Conservation (phyloP, 1,140 invertebrate genomes). For the Danaus melanippus region DNA sequence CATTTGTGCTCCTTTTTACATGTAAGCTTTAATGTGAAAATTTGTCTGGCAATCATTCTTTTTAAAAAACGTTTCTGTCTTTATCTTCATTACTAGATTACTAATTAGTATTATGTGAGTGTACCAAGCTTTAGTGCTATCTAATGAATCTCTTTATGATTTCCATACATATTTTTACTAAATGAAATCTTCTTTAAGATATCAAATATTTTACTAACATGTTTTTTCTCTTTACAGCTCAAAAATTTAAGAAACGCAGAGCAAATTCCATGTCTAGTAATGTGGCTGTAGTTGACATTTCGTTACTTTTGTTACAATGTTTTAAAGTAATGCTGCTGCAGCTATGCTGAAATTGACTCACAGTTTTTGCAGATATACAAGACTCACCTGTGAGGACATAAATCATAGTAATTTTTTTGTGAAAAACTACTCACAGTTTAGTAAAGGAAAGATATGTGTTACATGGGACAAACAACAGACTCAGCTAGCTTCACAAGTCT, state of each 20-base stretch:
- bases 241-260: slow-evolving; percentile 36
- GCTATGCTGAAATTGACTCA: slow-evolving; percentile 65
- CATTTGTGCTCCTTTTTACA: not conserved
- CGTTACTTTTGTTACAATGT: slow-evolving; percentile 35
- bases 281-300: slow-evolving; percentile 16
- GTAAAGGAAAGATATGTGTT: slow-evolving; percentile 43
- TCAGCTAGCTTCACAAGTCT: slow-evolving; percentile 20
- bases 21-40: not conserved
- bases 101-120: no score
- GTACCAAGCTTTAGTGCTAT: no score
- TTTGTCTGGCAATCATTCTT: no score
- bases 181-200: not conserved
- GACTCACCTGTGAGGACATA: slow-evolving; percentile 47
- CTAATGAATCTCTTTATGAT: no score
- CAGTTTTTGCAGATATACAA: slow-evolving; percentile 63
- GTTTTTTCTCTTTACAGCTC: slow-evolving; percentile 47
- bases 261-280: slow-evolving; percentile 55
- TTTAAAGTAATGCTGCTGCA: slow-evolving; percentile 35
- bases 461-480: slow-evolving; percentile 25
- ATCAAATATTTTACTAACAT: not conserved
- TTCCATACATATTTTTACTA: not conserved
- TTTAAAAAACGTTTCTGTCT: no score
- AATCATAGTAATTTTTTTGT: slow-evolving; percentile 36
- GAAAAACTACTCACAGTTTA: slow-evolving; percentile 36
- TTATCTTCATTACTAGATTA: no score